Percentiles rank a stretch among this genome's conserved stretches.
Conservation (phyloP, 2,113 vertebrate genomes). For the Labeo rohita region DNA sequence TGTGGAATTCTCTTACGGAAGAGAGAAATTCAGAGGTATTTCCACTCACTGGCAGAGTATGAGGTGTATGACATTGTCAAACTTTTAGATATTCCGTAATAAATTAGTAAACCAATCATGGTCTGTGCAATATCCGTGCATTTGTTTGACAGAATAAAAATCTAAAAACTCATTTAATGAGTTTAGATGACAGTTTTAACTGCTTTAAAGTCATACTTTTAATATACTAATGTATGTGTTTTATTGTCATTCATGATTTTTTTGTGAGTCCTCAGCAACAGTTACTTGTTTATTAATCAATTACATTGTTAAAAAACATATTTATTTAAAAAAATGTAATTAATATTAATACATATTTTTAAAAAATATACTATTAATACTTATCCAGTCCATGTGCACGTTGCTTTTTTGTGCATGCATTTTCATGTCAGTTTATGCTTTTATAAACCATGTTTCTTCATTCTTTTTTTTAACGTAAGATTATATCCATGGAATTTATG, state of each 20-base stretch:
- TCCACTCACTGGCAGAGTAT: slow-evolving; percentile 7
- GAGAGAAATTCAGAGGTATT: background rate
- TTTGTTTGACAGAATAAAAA: slow-evolving; percentile 5
- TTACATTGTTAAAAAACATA: background rate
- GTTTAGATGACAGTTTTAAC: background rate
- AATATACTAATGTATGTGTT: background rate
- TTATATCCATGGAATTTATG: background rate
- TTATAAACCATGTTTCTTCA: background rate
- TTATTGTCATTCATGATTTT: background rate
- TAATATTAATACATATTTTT: no score
- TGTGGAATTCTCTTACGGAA: slow-evolving; percentile 2
- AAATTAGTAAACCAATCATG: background rate
- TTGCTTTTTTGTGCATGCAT: background rate
- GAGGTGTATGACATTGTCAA: slow-evolving; percentile 2
- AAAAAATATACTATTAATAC: background rate
- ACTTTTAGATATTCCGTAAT: background rate
- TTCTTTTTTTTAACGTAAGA: background rate
- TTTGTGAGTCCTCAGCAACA: background rate
- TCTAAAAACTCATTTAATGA: background rate
- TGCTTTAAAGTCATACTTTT: background rate
- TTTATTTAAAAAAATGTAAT: no score
- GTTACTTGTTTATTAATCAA: background rate
- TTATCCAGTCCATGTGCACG: background rate
- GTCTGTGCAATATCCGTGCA: background rate
- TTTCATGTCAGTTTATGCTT: background rate